phyloP scores from a whole-genome alignment of 2,113 vertebrate species.

The Xiphophorus maculatus region DNA sequence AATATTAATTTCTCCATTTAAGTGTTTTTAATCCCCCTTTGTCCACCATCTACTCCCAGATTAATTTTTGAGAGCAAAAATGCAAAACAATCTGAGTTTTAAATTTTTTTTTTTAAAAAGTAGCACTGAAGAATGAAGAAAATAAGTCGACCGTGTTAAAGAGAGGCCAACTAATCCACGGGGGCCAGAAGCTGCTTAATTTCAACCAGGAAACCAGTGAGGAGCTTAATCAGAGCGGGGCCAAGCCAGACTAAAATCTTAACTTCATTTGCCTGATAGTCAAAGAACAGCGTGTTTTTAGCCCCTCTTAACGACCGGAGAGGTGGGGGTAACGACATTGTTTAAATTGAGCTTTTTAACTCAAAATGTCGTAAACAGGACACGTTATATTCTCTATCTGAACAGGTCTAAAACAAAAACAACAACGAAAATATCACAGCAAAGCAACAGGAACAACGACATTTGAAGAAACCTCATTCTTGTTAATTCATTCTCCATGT shows the following conservation, averaged over 20 bases:
- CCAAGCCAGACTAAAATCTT: not conserved
- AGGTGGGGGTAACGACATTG: not conserved
- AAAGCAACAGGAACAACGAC: not conserved
- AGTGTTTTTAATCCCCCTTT: constrained; percentile 31
- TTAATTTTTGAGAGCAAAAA: constrained; percentile 18
- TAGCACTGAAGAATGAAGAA: constrained; percentile 7
- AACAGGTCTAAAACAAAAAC: not conserved
- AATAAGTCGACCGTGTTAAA: constrained; percentile 5
- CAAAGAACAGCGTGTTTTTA: not conserved
- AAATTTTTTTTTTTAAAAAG: too few relatives aligned
- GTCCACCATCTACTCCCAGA: not conserved
- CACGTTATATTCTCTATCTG: not conserved
- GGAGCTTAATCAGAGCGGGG: constrained; percentile 26
- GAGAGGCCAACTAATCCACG: constrained; percentile 26
- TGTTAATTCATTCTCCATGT: not conserved
- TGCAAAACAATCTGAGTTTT: constrained; percentile 9
- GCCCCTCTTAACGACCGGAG: not conserved
- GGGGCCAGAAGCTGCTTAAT: constrained; percentile 3
- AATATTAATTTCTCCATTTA: constrained; percentile 39
- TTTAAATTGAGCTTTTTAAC: not conserved
- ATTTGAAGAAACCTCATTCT: not conserved
- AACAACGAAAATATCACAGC: not conserved
- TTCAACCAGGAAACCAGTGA: constrained; percentile 34
- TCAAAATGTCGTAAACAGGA: not conserved
- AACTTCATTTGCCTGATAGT: constrained; percentile 41